Percentiles rank a stretch among this genome's conserved stretches.
phyloP scores from a whole-genome alignment of 35 echinoderm and acorn worm genomes.

The Stichopus chloronotus region DNA sequence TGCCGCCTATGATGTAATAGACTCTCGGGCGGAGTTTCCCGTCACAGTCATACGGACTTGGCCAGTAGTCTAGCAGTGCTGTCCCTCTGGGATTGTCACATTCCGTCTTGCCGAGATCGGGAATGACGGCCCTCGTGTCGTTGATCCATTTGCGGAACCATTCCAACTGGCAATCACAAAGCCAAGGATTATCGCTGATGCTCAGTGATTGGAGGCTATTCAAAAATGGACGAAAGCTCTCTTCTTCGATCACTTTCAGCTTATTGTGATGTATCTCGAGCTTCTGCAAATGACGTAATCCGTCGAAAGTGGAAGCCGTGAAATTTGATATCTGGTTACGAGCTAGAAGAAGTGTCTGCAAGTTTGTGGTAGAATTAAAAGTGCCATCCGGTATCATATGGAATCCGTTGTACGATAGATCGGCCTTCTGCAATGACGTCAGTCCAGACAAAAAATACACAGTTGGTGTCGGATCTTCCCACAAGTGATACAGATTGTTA shows the following conservation, averaged over 20 bases:
- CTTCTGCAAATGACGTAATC: slow-evolving; percentile 31
- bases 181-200: slow-evolving; percentile 67
- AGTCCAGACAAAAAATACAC: slow-evolving; percentile 45
- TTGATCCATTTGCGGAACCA: slow-evolving; percentile 87
- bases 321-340: slow-evolving; percentile 63
- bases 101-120: slow-evolving; percentile 42
- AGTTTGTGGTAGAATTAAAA: slow-evolving; percentile 31
- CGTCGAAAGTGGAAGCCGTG: slow-evolving; percentile 40
- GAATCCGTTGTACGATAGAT: slow-evolving; percentile 84
- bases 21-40: slow-evolving; percentile 60
- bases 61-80: slow-evolving; percentile 57
- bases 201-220: slow-evolving; percentile 50
- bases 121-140: slow-evolving; percentile 45
- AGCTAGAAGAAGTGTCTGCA: slow-evolving; percentile 56
- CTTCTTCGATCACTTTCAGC: slow-evolving; percentile 66
- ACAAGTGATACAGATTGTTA: slow-evolving; percentile 72
- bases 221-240: slow-evolving; percentile 63
- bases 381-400: slow-evolving; percentile 55
- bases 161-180: slow-evolving; percentile 72
- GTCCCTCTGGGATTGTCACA: slow-evolving; percentile 65
- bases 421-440: slow-evolving; percentile 50
- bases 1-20: slow-evolving; percentile 49
- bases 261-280: slow-evolving; percentile 67
- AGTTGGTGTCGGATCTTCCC: slow-evolving; percentile 58
- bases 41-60: slow-evolving; percentile 73